These are phyloP conservation scores for Eclectus roratus DNA, from an alignment of 2,113 vertebrate species.

Conservation along the genomic window DNA sequence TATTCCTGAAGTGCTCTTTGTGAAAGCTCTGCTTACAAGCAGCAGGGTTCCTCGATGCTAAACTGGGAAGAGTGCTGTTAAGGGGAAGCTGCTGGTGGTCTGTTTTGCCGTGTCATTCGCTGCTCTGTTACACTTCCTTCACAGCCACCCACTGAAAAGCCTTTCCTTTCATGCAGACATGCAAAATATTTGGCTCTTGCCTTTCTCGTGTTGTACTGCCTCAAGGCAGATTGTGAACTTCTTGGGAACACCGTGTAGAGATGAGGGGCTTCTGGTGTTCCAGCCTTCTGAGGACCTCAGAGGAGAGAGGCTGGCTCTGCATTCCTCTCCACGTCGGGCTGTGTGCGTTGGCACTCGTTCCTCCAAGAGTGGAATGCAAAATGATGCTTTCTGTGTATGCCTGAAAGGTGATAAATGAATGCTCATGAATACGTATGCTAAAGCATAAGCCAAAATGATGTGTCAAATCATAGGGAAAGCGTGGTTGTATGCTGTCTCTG, in stretches of 20 bases:
- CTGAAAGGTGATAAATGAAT: neutral
- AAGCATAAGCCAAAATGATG: neutral
- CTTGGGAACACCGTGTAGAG: neutral
- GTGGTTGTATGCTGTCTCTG: neutral
- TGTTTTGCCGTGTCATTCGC: neutral
- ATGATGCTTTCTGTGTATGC: neutral
- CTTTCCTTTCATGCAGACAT: neutral
- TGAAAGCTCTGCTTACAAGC: neutral
- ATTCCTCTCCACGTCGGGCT: rapidly evolving
- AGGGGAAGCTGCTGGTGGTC: neutral
- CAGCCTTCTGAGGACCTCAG: neutral
- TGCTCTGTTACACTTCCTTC: neutral
- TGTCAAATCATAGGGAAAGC: neutral
- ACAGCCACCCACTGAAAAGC: slow-evolving; percentile 5
- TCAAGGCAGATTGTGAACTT: neutral
- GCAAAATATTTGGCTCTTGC: slow-evolving; percentile 2
- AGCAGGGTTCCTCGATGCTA: neutral
- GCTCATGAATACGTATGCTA: neutral
- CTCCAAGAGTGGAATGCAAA: neutral
- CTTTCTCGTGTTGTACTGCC: neutral
- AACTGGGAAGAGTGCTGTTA: neutral
- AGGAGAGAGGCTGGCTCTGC: neutral
- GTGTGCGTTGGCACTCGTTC: rapidly evolving
- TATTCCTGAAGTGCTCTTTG: neutral
- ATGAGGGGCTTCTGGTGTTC: neutral